A percentile compares a stretch with the other conserved stretches of the same genome.
Conservation (phyloP, 2,888 invertebrate genomes). For the Horisme vitalbata region DNA sequence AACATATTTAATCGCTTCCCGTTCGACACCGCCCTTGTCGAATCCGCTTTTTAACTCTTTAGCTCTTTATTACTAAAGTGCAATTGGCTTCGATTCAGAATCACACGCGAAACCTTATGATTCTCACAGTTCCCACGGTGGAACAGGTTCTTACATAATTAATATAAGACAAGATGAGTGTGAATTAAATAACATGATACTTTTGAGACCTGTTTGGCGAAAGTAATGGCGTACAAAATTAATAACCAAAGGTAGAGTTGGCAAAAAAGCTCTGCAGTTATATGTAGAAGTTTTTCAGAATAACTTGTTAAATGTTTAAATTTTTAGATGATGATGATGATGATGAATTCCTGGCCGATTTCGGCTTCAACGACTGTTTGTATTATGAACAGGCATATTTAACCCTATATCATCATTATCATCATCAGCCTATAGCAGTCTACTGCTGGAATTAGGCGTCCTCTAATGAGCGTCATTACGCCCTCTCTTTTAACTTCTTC, state of each 20-base stretch:
- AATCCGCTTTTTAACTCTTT: conserved; percentile 15
- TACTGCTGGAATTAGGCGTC: too few species aligned
- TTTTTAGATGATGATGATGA: too few species aligned
- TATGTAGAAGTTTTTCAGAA: too few species aligned
- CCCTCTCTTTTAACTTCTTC: too few species aligned
- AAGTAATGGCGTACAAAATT: conserved; percentile 13
- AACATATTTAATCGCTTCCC: conserved; percentile 37
- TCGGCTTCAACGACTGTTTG: too few species aligned
- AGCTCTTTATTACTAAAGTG: conserved; percentile 13
- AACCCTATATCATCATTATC: too few species aligned
- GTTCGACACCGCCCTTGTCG: conserved; percentile 19
- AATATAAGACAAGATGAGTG: conserved; percentile 18
- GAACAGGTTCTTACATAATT: conserved; percentile 26
- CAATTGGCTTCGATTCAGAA: conserved; percentile 16
- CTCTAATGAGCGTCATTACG: too few species aligned
- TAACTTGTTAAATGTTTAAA: too few species aligned
- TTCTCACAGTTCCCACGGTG: conserved; percentile 21
- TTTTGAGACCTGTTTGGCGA: conserved; percentile 23
- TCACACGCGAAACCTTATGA: conserved; percentile 24
- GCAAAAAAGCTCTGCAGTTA: too few species aligned
- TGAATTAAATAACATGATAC: conserved; percentile 22
- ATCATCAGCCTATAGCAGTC: too few species aligned
- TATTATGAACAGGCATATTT: too few species aligned
- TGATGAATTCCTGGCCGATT: too few species aligned
- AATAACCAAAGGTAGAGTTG: conserved; percentile 1